Base-by-base conservation (phyloP, 2,888 invertebrate genomes). In the Sinohyriopsis cumingii region DNA sequence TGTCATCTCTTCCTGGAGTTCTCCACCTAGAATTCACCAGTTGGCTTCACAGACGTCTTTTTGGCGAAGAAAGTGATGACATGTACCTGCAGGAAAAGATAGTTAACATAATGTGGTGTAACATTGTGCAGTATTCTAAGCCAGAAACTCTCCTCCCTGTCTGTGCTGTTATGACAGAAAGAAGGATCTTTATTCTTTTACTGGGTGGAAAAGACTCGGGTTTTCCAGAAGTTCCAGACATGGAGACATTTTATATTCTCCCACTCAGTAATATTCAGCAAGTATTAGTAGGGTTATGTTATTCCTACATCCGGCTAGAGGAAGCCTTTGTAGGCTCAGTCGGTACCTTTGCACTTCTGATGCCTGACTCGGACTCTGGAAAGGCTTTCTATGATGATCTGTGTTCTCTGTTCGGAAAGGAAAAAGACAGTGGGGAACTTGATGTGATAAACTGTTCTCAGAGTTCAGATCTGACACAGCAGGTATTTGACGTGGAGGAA, bases 191-290 rank as follows among this genome's bases (percentile, higher is more conserved):
- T 65, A 78, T 87, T 20, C 79, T 86, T 55, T 75, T 79, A 62
- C 70, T 87, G 59, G 77, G 77, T 33, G 73, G 72, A 57, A 63
- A 75, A 25, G 75, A 79, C 18, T 76, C 82, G 18, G 81, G 76
- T 20, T 82, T 82, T 59, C 77, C 77, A 9, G 82, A 79, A 15
- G 77, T 86, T n/a, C 87, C 88, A 1, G 82, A 84, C 5, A 69
- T 88, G 64, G 78, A 83, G 55, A 86, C 87, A 20, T 83, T 85
- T 59, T 82, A 86, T 55, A 87, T 86, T 63, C 77, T 89, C 7
- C 86, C 86, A 1, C 71, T 88, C 55, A 76, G 81, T 61, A 88
- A 88, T 78, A 81, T 89, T 22, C 86, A 88, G 66, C 85, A 88
- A 69, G 69, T 87, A 1, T 73, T 88, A n/a, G 72, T 88, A 53